phyloP scores from a whole-genome alignment of 2,797 vertebrate species.

The Pteronotus mesoamericanus region DNA sequence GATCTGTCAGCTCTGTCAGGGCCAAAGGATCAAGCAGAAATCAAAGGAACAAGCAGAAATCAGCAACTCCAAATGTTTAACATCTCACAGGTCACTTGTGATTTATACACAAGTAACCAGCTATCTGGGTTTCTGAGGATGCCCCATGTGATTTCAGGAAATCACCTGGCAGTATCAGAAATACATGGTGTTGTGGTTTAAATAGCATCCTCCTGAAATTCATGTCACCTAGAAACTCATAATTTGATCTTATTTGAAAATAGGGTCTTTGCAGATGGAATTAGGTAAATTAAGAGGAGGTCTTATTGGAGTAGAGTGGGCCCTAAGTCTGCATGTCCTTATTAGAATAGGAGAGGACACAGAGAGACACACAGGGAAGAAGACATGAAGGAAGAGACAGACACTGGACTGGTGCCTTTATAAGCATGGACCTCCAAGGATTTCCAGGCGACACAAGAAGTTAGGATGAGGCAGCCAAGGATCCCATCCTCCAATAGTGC shows the following conservation, averaged over 20 bases:
- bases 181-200: rapidly evolving
- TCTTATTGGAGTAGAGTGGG: background rate
- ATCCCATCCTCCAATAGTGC: background rate
- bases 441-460: too few relatives aligned
- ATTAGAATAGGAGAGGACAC: background rate
- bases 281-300: background rate
- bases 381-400: rapidly evolving
- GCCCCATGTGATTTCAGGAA: background rate
- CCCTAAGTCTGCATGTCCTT: background rate
- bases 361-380: background rate
- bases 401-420: too few relatives aligned
- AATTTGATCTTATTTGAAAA: background rate
- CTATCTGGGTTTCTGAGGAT: background rate
- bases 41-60: background rate
- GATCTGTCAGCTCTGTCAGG: background rate
- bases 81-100: background rate
- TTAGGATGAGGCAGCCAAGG: too few relatives aligned
- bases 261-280: background rate
- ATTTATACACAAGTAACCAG: background rate
- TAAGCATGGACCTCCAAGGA: background rate
- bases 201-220: background rate
- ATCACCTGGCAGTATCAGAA: background rate
- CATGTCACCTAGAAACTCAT: background rate
- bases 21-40: background rate
- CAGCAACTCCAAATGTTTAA: too few relatives aligned